Evolutionary conservation across 2,888 invertebrate genomes (phyloP), one percentile per base, ranked within the genome.

Genomic region (Andrena haemorrhoa): DNA sequence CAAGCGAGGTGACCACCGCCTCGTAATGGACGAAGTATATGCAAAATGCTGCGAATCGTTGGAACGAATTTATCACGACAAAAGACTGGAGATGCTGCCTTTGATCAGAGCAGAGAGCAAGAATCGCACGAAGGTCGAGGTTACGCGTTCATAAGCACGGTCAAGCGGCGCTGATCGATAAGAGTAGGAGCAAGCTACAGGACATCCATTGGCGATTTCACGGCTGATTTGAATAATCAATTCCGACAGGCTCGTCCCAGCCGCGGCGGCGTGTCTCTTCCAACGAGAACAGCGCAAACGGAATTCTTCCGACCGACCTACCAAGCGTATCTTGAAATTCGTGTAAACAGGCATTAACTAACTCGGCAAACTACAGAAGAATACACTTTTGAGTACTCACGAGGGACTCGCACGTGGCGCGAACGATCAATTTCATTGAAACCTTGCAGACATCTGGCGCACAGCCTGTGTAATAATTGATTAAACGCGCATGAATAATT

Each of bases 81-180:
- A 35, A 26, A 23, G 23, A 53, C n/a, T 56, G 12, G 20, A 29
- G 65, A 70, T 66, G 51, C 4, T 71, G 58, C 26, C 53, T 71
- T 74, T 35, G 51, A 16, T 56, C 35, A 33, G 47, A 23, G 49
- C 35, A 47, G 78, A 64, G 72, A 51, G 72, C 68, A 63, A 81
- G 72, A 58, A 75, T 80, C 60, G 65, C 35, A n/a, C 33, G 71
- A 87, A 86, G 88, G 82, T 87, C 75, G 82, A 88, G 87, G 81
- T 86, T 74, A 71, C 73, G 47, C 63, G 79, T 72, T 84, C 86
- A 72, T 77, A 81, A 81, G 68, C 73, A 69, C 63, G 65, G 61
- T 75, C 86, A 74, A 88, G 73, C 73, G 49, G 31, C 49, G 23
- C 68, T 80, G 78, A 87, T 87, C 84, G 70, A 86, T 87, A 88